Evolutionary conservation across 2,797 vertebrate species (phyloP).

Genomic region (Sebastes wilsoni): DNA sequence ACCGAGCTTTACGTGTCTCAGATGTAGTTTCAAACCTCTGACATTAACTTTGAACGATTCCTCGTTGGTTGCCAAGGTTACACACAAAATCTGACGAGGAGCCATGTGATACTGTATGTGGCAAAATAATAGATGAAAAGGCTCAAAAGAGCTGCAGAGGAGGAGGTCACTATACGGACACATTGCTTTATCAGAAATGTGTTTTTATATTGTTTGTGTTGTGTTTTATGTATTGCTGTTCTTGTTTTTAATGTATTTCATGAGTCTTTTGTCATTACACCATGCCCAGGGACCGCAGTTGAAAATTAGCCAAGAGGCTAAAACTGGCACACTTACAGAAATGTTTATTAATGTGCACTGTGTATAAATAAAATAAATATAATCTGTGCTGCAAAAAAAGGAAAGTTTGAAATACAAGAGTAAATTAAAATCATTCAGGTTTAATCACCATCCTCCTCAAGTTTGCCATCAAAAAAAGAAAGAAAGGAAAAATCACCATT

Average conservation of each 20-base stretch:
- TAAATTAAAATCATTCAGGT: background rate
- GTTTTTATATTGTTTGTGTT: background rate
- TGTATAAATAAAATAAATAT: background rate
- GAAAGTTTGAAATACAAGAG: background rate
- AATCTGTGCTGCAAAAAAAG: background rate
- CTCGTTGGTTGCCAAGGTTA: background rate
- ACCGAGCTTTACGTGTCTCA: conserved; percentile 50
- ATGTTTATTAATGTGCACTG: too few species aligned
- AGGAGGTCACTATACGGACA: background rate
- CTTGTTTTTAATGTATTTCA: too few species aligned
- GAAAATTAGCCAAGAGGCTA: too few species aligned
- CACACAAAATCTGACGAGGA: background rate
- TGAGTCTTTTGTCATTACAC: too few species aligned
- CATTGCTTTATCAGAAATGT: background rate
- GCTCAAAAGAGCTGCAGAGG: background rate
- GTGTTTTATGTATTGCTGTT: background rate
- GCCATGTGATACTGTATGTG: background rate
- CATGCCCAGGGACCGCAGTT: too few species aligned
- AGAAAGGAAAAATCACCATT: background rate
- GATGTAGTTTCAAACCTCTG: conserved; percentile 43
- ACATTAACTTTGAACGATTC: conserved; percentile 19
- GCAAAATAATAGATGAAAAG: background rate
- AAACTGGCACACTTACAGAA: too few species aligned
- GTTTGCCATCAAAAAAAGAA: background rate
- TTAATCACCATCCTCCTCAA: background rate